Evolutionary conservation across 1,140 invertebrate species (phyloP).

Genomic region (Thaumetopoea pityocampa): DNA sequence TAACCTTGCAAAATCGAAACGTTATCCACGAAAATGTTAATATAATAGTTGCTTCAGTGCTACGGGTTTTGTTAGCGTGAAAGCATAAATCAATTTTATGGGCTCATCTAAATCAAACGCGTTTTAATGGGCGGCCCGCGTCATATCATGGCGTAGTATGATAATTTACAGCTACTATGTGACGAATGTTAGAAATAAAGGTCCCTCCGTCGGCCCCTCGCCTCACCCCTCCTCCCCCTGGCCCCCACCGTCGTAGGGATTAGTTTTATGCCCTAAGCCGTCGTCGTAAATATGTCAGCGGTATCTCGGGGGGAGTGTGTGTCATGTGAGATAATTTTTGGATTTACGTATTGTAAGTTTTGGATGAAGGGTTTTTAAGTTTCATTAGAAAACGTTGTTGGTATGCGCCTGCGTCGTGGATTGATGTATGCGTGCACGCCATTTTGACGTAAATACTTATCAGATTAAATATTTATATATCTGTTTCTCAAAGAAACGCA

Average conservation of each 20-base stretch:
- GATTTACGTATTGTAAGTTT: slow-evolving; percentile 52
- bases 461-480: no score
- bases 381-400: slow-evolving; percentile 33
- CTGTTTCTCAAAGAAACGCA: no score
- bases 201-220: slow-evolving; percentile 37
- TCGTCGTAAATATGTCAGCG: slow-evolving; percentile 68
- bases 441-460: neutral
- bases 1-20: slow-evolving; percentile 54
- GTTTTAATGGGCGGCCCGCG: slow-evolving; percentile 76
- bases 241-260: slow-evolving; percentile 41
- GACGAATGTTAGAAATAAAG: slow-evolving; percentile 77
- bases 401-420: slow-evolving; percentile 47
- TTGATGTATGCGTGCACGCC: slow-evolving; percentile 21
- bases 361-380: slow-evolving; percentile 27
- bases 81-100: slow-evolving; percentile 77
- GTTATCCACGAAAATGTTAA: slow-evolving; percentile 75
- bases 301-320: slow-evolving; percentile 49
- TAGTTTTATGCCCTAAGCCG: slow-evolving; percentile 69
- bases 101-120: slow-evolving; percentile 77
- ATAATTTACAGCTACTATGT: slow-evolving; percentile 77
- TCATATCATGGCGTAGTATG: slow-evolving; percentile 77
- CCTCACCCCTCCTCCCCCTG: slow-evolving; percentile 20
- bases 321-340: slow-evolving; percentile 66
- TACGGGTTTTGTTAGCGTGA: slow-evolving; percentile 74
- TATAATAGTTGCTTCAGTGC: slow-evolving; percentile 74